Evolutionary conservation across 2,113 vertebrate species (phyloP), one percentile per base, ranked within the genome.

Genomic region (Cynocephalus volans): DNA sequence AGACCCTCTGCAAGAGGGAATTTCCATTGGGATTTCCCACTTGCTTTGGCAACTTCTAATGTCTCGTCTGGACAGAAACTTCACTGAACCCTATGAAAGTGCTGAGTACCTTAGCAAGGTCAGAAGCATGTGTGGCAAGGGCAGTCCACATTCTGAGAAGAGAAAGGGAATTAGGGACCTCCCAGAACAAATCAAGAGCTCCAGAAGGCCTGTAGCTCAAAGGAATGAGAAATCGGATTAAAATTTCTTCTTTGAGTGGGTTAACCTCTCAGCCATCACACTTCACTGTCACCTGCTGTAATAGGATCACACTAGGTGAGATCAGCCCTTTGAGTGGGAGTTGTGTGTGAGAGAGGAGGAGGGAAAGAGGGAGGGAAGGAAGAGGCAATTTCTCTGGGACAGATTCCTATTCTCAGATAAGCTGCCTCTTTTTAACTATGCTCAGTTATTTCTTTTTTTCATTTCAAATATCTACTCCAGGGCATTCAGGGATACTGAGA

Each of bases 331-430:
- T 26, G 45, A 62, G 54, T 31, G 36, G 48, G 3, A 67, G 7
- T 15, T 41, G 1, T 89, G 4, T 56, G 23, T 62, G 33, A 24
- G 86, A 76, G n/a, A 80, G 36, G 36, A 31, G 65, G 41, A 64
- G 24, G 17, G 10, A 24, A 28, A 52, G 19, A 70, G 62, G 21
- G 13, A 45, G 33, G 76, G 31, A 84, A 83, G 31, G 60, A 56
- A 36, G 56, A 95, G 18, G 11, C 18, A 4, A 11, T 45, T 73
- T 77, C 48, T 31, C 14, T 21, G 17, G 54, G 77, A 11, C 31
- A 28, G 48, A 73, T 52, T 64, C 93, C 58, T 88, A 17, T 76
- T 62, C 36, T 72, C 15, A 95, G 48, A 95, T 8, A 87, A 94
- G 17, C 21, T 3, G 26, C 8, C 6, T 92, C 26, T 58, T 85